Conservation (phyloP, 2,888 invertebrate species). For the Cheilosia variabilis region DNA sequence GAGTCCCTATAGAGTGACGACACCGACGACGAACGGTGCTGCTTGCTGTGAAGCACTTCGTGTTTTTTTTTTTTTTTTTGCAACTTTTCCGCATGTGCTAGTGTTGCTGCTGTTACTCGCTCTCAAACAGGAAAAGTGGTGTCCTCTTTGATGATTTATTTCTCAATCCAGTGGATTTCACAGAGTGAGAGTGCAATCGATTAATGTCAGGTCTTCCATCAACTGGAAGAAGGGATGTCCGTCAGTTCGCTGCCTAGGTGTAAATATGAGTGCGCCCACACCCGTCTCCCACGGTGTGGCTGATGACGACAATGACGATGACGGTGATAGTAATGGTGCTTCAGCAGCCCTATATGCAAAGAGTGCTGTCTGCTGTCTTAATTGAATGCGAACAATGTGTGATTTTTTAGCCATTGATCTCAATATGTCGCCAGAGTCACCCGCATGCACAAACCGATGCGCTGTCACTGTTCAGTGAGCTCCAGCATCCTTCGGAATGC, state of each 20-base stretch:
- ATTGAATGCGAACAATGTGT: slow-evolving; percentile 45
- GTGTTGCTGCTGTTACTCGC: slow-evolving; percentile 33
- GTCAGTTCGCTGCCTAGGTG: slow-evolving; percentile 39
- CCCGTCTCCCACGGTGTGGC: slow-evolving; percentile 30
- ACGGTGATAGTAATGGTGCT: slow-evolving; percentile 20
- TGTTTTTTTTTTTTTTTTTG: slow-evolving; percentile 23
- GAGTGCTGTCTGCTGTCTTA: slow-evolving; percentile 34
- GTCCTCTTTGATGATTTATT: slow-evolving; percentile 72
- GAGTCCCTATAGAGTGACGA: neutral
- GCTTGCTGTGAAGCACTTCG: slow-evolving; percentile 24
- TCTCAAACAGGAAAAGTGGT: slow-evolving; percentile 61
- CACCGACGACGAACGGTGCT: slow-evolving; percentile 5
- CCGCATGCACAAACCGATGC: neutral
- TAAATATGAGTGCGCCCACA: neutral
- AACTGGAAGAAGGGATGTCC: slow-evolving; percentile 60
- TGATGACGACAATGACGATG: slow-evolving; percentile 10
- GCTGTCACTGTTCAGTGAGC: slow-evolving; percentile 41
- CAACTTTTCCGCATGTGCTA: neutral
- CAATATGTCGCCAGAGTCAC: slow-evolving; percentile 16
- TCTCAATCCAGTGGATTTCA: slow-evolving; percentile 67
- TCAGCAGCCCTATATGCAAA: slow-evolving; percentile 36
- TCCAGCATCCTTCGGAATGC: slow-evolving; percentile 32
- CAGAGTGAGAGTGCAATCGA: slow-evolving; percentile 64
- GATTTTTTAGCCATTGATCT: slow-evolving; percentile 48
- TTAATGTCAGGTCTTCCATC: slow-evolving; percentile 70